A percentile compares a stretch with the other conserved stretches of the same genome.
phyloP scores from a whole-genome alignment of 2,113 vertebrate species.

The Alouatta palliata region DNA sequence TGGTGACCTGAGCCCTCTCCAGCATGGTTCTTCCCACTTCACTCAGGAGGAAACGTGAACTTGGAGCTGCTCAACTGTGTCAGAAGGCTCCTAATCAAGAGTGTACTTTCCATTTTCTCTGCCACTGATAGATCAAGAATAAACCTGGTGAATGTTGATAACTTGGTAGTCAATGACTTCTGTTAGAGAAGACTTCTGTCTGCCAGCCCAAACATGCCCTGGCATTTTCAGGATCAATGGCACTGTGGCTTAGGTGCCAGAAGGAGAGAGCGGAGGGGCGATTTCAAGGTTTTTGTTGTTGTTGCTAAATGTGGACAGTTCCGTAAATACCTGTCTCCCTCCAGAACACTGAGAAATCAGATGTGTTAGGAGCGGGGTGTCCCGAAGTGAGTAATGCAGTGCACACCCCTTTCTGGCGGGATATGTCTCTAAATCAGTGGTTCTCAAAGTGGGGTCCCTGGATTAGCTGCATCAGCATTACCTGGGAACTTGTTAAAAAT shows the following conservation, averaged over 20 bases:
- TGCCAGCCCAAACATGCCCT: neutral
- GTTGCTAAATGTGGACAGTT: neutral
- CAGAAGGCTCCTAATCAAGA: constrained; percentile 38
- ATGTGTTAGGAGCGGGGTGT: constrained; percentile 7
- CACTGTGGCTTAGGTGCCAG: neutral
- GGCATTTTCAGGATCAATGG: neutral
- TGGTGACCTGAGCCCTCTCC: neutral
- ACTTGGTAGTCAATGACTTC: neutral
- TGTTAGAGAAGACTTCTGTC: neutral
- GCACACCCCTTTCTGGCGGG: constrained; percentile 22
- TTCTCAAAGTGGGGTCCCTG: neutral
- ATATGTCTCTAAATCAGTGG: neutral
- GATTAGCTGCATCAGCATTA: no score
- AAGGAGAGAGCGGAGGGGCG: neutral
- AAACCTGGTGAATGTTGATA: neutral
- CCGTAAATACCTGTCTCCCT: neutral
- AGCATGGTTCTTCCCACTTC: neutral
- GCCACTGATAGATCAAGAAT: constrained; percentile 40
- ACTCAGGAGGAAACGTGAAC: neutral
- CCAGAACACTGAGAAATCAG: constrained; percentile 13
- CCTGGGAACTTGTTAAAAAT: no score
- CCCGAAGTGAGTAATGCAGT: neutral
- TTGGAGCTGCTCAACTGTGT: neutral
- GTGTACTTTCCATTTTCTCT: neutral
- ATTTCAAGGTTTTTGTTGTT: neutral